A percentile compares a stretch with the other conserved stretches of the same genome.
These are phyloP conservation scores for Corella eumyota DNA, from an alignment of 23 tunicate species.

Conservation along the genomic window DNA sequence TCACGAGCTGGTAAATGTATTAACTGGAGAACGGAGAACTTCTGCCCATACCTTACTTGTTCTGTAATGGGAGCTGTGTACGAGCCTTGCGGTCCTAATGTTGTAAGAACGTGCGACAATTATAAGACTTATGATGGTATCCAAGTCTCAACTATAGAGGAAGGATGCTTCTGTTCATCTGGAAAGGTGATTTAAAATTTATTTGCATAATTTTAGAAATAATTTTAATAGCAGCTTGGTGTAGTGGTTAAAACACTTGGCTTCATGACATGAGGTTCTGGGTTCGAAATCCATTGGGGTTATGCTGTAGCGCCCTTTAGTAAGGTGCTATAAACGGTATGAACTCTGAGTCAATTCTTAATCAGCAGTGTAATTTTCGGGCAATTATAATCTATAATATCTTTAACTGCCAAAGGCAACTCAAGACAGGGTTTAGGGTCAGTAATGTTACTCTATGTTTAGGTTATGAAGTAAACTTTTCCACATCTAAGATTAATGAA, in stretches of 20 bases:
- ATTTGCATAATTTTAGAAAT: not conserved
- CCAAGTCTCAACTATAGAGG: conserved; percentile 21
- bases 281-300: no score
- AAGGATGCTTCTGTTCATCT: conserved; percentile 89
- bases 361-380: not conserved
- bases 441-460: no score
- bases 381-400: no score
- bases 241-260: conserved; percentile 2
- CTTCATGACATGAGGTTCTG: no score
- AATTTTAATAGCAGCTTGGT: not conserved
- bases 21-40: conserved; percentile 63
- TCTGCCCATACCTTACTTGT: conserved; percentile 78
- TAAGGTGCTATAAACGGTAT: no score
- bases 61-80: conserved; percentile 24
- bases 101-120: conserved; percentile 83
- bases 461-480: no score
- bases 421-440: no score
- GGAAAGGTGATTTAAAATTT: conserved; percentile 32
- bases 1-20: conserved; percentile 52
- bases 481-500: no score
- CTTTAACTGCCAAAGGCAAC: not conserved
- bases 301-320: no score
- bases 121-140: conserved; percentile 60
- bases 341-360: no score
- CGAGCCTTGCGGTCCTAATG: conserved; percentile 71